Base-by-base conservation (phyloP, 2,888 invertebrate genomes). In the Hirtodrosophila trivittata region DNA sequence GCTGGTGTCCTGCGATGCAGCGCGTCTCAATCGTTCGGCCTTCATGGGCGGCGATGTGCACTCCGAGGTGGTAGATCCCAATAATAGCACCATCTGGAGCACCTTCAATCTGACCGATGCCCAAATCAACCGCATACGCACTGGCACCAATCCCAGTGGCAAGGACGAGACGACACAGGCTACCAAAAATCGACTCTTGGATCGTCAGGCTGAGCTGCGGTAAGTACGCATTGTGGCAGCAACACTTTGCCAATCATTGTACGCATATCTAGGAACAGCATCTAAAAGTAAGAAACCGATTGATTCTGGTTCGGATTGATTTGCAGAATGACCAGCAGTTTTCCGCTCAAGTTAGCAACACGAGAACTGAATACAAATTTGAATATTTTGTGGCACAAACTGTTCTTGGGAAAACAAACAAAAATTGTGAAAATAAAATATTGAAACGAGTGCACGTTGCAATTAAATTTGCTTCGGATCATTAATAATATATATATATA, bases 51-150 rank as follows among this genome's bases (percentile, higher is more conserved):
- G 84, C 50, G 60, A 66, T 18, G 83, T 89, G 25, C 86, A 85
- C 46, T 89, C 89, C 8, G 89, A 88, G 66, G 75, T 80, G 38
- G 89, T 89, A 4, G 89, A 89, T 73, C 83, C 85, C 35, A 88
- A 87, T 12, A 89, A 90, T 60, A 83, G 87, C 49, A 83, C 86
- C 13, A 85, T 90, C 16, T 77, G 88, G 60, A 65, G 77, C 28
- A 84, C 84, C 54, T 90, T 90, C 66, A 90, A 90, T 76, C 66
- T 90, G 26, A 90, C 91, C 50, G 81, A 86, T 14, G 90, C 87
- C 41, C 85, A 89, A 59, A 77, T 90, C 47, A 86, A 76, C 33
- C 82, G 82, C 57, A 86, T 89, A 50, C 71, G 75, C 51, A 86
- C 73, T 51, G 83, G 85, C 42, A 71, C 68, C 28, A 88, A 78